phyloP scores from a whole-genome alignment of 2,888 invertebrate genomes.

The Spatulosminthurus flaviceps region DNA sequence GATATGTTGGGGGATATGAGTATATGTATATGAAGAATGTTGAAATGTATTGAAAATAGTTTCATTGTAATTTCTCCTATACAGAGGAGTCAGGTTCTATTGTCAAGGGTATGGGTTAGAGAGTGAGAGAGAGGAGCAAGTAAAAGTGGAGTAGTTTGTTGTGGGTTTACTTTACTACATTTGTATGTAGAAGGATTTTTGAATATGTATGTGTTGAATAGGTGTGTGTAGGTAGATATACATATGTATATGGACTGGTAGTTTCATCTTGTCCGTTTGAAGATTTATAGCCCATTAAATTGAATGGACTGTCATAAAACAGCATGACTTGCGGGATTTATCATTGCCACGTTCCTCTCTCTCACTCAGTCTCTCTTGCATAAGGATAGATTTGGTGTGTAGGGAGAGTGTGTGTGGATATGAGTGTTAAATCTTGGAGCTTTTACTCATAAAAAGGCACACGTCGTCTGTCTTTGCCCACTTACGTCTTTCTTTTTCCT shows the following conservation, averaged over 20 bases:
- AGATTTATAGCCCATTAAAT: conserved; percentile 38
- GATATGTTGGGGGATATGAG: too few relatives aligned
- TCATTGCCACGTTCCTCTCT: conserved; percentile 20
- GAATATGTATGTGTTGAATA: too few relatives aligned
- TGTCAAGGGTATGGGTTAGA: neutral
- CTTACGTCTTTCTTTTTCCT: conserved; percentile 10
- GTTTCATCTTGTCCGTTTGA: conserved; percentile 28
- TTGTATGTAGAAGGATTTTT: neutral
- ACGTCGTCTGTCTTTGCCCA: conserved; percentile 9
- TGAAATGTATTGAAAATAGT: conserved; percentile 1
- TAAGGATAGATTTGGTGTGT: neutral
- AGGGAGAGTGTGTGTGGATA: neutral
- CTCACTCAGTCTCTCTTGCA: neutral
- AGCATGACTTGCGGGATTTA: conserved; percentile 25
- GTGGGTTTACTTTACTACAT: too few relatives aligned
- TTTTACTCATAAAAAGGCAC: conserved; percentile 11
- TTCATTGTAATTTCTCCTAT: too few relatives aligned
- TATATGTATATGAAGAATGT: too few relatives aligned
- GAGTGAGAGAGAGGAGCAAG: too few relatives aligned
- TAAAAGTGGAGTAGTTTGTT: too few relatives aligned
- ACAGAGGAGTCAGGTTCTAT: neutral
- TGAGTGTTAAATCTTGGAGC: neutral
- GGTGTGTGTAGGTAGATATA: neutral
- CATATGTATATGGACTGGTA: too few relatives aligned
- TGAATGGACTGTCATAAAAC: conserved; percentile 41